Evolutionary conservation across 2,888 invertebrate genomes (phyloP).

Genomic region (Apoderus coryli): DNA sequence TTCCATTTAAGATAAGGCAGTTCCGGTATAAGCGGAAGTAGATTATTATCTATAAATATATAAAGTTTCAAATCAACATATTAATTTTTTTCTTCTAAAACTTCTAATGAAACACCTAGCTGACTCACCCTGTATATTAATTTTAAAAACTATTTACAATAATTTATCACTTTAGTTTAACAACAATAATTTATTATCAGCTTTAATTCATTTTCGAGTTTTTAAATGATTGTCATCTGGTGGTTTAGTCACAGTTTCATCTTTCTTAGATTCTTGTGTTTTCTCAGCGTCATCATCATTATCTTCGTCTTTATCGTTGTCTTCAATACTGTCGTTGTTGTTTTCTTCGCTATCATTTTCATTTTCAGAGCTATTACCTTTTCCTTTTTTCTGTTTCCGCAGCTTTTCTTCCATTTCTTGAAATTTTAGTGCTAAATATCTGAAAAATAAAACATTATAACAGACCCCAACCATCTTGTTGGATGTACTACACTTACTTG

Average conservation of each 20-base stretch:
- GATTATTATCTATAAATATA: too few relatives aligned
- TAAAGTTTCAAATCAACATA: too few relatives aligned
- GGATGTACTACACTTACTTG: slow-evolving; percentile 45
- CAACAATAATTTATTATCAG: too few relatives aligned
- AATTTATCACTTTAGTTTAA: too few relatives aligned
- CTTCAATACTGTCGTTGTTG: not conserved
- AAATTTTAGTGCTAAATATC: slow-evolving; percentile 70
- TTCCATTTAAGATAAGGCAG: too few relatives aligned
- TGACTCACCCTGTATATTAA: not conserved
- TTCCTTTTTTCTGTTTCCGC: slow-evolving; percentile 48
- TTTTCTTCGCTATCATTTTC: slow-evolving; percentile 18
- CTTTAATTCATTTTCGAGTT: slow-evolving; percentile 2
- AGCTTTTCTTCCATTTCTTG: slow-evolving; percentile 77
- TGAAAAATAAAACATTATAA: slow-evolving; percentile 30
- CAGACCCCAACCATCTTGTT: too few relatives aligned
- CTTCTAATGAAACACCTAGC: too few relatives aligned
- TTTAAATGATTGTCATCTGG: not conserved
- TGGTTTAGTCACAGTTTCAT: slow-evolving; percentile 13
- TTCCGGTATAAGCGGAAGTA: too few relatives aligned
- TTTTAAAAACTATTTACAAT: not conserved
- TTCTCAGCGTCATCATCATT: slow-evolving; percentile 7
- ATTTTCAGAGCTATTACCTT: slow-evolving; percentile 24
- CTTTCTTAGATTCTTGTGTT: not conserved
- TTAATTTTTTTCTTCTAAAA: too few relatives aligned
- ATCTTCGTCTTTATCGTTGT: slow-evolving; percentile 9